These are phyloP conservation scores for Aproaerema taeniolella DNA, from an alignment of 2,888 invertebrate genomes.

Conservation along the genomic window DNA sequence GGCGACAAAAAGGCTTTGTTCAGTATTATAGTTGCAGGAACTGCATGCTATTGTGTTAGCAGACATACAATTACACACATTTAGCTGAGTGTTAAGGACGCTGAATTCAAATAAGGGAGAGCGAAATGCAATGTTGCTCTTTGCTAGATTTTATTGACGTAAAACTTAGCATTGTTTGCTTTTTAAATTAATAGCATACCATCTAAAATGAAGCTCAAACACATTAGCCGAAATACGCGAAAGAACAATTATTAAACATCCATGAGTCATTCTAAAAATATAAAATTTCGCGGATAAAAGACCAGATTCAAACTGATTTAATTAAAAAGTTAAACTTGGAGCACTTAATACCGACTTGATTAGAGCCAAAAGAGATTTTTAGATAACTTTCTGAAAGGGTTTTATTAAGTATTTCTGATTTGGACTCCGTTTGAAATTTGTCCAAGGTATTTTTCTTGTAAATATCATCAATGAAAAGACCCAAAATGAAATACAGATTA, in stretches of 20 bases:
- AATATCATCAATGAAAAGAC: too few species aligned
- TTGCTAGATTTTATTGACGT: too few species aligned
- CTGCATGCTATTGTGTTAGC: neutral
- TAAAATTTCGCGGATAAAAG: conserved; percentile 5
- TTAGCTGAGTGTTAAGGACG: neutral
- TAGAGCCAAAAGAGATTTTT: conserved; percentile 2
- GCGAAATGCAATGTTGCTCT: conserved; percentile 5
- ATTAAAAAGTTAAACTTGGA: conserved; percentile 11
- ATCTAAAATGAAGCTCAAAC: conserved; percentile 7
- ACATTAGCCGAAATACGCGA: conserved; percentile 11
- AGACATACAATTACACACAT: conserved; percentile 4
- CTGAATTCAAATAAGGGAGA: neutral
- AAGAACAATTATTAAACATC: conserved; percentile 10
- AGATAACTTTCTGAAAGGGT: conserved; percentile 9
- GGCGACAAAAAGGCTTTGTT: neutral
- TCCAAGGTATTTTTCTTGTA: too few species aligned
- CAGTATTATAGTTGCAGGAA: neutral
- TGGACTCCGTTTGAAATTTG: too few species aligned
- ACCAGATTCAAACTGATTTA: conserved; percentile 6
- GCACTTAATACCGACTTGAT: conserved; percentile 11
- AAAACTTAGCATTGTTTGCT: conserved; percentile 1
- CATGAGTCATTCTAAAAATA: conserved; percentile 2
- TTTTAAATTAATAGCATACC: neutral
- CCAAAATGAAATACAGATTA: too few species aligned
- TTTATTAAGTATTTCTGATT: too few species aligned